Base-by-base conservation (phyloP, 1,140 invertebrate species). In the Parasteatoda tepidariorum region DNA sequence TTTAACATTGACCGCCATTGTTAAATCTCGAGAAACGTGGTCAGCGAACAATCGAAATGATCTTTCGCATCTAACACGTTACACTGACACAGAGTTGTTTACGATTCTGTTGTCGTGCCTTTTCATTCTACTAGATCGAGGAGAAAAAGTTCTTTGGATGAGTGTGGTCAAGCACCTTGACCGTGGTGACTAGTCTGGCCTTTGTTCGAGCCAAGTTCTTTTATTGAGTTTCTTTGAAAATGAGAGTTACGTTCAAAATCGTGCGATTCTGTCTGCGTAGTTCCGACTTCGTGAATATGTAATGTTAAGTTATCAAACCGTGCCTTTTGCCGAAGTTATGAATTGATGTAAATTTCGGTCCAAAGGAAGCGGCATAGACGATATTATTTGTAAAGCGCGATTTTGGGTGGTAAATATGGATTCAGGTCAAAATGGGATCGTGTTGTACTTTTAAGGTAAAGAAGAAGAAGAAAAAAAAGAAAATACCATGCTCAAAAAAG, bases 81-180 rank as follows among this genome's bases (percentile, higher is more conserved):
- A 74, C 31, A 74, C 71, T 74, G 68, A 71, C 68, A 71, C 48
- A 71, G 68, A 24, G 59, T 71, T n/a, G 26, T 57, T 57, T 71
- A n/a, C 15, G 24, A 57, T 57, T 30, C 22, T n/a, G 9, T 31
- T 30, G 22, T 31, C 2, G 13, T 48, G 13, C 41, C 13, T 41
- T 22, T 67, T 30, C 57, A 18, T 33, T 33, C 7, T 13, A 13
- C 7, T 33, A 26, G 31, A n/a, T 57, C 48, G 30, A 26, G 68
- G 9, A 48, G 48, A 55, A 71, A 33, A 30, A 48, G 31, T 28
- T 31, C 26, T 55, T 67, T 48, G 34, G n/a, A 71, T 28, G 18
- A 41, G 30, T n/a, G 26, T 66, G 62, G 71, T 74, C 71, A 74
- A 61, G n/a, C 55, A 74, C 55, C 71, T 74, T 74, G 71, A 61